Base-by-base conservation (phyloP, 2,797 vertebrate genomes). In the Megalops cyprinoides region DNA sequence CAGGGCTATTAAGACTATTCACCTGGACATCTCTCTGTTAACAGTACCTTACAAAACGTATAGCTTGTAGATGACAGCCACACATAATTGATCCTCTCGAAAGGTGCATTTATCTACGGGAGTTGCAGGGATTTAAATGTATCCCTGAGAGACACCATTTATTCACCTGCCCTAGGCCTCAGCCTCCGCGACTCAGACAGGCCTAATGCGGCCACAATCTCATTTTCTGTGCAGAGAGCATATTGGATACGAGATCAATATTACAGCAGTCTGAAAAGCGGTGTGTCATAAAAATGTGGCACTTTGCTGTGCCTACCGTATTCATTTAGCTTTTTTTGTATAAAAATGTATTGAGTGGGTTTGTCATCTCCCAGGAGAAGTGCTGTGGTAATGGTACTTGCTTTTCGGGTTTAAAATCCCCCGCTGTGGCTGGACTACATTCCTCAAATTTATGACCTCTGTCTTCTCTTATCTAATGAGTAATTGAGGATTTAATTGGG, bases 231-330 rank as follows among this genome's bases (percentile, higher is more conserved):
- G 42, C 18, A 49, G 42, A 73, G 20, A 28, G 20, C n/a, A 49
- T 76, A 15, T 5, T 62, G 44, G n/a, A 48, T 10, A 79, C 76
- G 31, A 79, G 62, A 82, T 82, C 77, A 53, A 79, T 79, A 82
- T 67, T 62, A 23, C 39, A 18, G 23, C 77, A 31, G n/a, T 39
- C 48, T 74, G 77, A 74, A 82, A 76, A 76, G 58, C 77, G n/a
- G 39, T 31, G 39, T 20, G n/a, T 53, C 23, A 39, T 53, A 67
- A 48, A 74, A 79, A n/a, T 25, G 37, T 58, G 28, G 28, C 25
- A 28, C 51, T 53, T 58, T 58, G 4, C 28, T 39, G 2, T 42
- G 34, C 53, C 31, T 48, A 14, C 23, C 37, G 53, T 46, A 34
- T 49, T 62, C 46, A 28, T 62, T 23, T 25, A 49, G 20, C 46